Evolutionary conservation across 2,113 vertebrate genomes (phyloP), one percentile per base, ranked within the genome.

Genomic region (Nanorana parkeri): DNA sequence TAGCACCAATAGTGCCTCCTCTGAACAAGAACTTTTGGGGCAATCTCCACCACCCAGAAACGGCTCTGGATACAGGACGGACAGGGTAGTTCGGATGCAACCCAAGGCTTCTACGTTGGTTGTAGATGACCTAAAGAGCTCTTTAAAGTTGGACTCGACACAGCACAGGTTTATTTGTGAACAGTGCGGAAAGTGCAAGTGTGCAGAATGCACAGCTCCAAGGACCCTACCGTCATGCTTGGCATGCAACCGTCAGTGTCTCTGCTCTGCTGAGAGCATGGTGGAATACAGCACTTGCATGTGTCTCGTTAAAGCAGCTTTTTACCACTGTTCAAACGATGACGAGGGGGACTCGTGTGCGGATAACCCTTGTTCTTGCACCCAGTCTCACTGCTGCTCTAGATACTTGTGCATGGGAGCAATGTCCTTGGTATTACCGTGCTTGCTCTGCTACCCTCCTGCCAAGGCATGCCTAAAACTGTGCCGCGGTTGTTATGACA

Each of bases 251-350:
- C 93, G 94, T 66, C 96, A 97, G 88, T 99, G 96, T 89, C 88
- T 99, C 21, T 98, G 97, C 91, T 99, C 98, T 0, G 96, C 96
- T 0, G 97, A 99, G 91, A 96, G 94, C 87, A 95, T 96, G 82
- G 94, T 99, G 92, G 98, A 99, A 86, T 96, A 98, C 1, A 90
- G 96, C 86, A 99, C 97, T 19, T 99, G 97, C 89, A 99, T 99
- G 96, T 99, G 98, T 85, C 85, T 99, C 84, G 96, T 97, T 68
- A 99, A 99, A 89, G 97, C 96, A 78, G 86, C 97, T 88, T 99
- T 99, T 92, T 99, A 99, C 94, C 98, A 99, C 94, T 99, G 98
- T 87, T 98, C 97, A 67, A 97, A 95, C 0, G 96, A 98, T 2
- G 98, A 98, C 6, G 95, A 96, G 84, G 97, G 97, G 15, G 97